These are phyloP conservation scores for Oncopodura yosiiana DNA, from an alignment of 1,140 invertebrate species.

Conservation along the genomic window DNA sequence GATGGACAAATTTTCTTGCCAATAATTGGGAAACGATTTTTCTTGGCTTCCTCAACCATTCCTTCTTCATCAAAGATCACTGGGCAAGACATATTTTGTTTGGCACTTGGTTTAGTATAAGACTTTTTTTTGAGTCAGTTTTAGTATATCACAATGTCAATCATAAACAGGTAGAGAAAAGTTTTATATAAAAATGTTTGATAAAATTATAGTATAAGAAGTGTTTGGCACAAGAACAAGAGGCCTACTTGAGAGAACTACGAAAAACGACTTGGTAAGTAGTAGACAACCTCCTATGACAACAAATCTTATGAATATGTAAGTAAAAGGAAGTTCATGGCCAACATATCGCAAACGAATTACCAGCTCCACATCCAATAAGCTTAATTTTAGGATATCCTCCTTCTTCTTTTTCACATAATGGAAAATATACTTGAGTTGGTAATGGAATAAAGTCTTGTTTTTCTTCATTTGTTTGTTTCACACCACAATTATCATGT, in stretches of 20 bases:
- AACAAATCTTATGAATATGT: too few species aligned
- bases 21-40: slow-evolving; percentile 1
- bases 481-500: slow-evolving; percentile 34
- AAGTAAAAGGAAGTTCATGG: neutral
- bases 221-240: too few species aligned
- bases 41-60: slow-evolving; percentile 18
- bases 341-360: slow-evolving; percentile 18
- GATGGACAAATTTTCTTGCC: slow-evolving; percentile 20
- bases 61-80: slow-evolving; percentile 25
- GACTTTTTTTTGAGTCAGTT: neutral
- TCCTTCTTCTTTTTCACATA: neutral
- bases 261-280: neutral
- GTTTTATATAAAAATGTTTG: slow-evolving; percentile 1
- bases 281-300: too few species aligned
- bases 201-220: neutral
- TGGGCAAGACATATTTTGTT: slow-evolving; percentile 4
- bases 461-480: neutral
- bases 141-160: too few species aligned
- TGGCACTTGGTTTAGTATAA: neutral
- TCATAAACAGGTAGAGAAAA: too few species aligned
- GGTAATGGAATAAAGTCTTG: slow-evolving; percentile 17
- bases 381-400: too few species aligned
- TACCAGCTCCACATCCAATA: slow-evolving; percentile 29
- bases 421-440: slow-evolving; percentile 16
- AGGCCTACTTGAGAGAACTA: neutral